Evolutionary conservation across 2,888 invertebrate species (phyloP), one percentile per base, ranked within the genome.

Genomic region (Craniophora ligustri): DNA sequence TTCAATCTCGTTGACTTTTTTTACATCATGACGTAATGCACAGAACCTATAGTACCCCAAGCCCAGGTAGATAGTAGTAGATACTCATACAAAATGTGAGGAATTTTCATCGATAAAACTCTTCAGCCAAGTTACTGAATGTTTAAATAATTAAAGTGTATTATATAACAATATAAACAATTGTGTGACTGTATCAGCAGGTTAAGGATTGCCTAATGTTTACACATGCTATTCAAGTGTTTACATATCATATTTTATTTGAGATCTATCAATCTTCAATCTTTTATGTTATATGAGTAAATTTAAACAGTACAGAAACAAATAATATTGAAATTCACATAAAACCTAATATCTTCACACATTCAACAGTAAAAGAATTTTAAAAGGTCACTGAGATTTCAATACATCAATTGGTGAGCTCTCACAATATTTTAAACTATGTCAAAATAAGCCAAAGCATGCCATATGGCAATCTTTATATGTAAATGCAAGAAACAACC

Each of bases 1-100:
- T 0, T 36, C 21, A 5, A 16, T 30, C 3, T 2, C 36, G n/a
- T 39, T 49, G 48, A 26, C 19, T 23, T 32, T 41, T 19, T 18
- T 7, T 49, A 28, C 21, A 45, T 26, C 30, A 31, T 7, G 8
- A n/a, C 10, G 7, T 7, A 41, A 45, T 3, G 21, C 7, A 13
- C 42, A 18, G 14, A 7, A 16, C 23, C n/a, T 23, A 15, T 10
- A 32, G 21, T 31, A 16, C 10, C 15, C 16, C 16, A 16, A 7
- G 2, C 2, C 18, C 18, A 19, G 11, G 11, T 11, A 11, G 13
- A 14, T 28, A 32, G n/a, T n/a, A n/a, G n/a, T n/a, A 16, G 32
- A 40, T 32, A 16, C 18, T 41, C 35, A 13, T n/a, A 39, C 39
- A 41, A 41, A 63, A 19, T 30, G 13, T 5, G 30, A 54, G 30